Conservation (phyloP, 2,888 invertebrate species). For the Pristionchus japonicus region DNA sequence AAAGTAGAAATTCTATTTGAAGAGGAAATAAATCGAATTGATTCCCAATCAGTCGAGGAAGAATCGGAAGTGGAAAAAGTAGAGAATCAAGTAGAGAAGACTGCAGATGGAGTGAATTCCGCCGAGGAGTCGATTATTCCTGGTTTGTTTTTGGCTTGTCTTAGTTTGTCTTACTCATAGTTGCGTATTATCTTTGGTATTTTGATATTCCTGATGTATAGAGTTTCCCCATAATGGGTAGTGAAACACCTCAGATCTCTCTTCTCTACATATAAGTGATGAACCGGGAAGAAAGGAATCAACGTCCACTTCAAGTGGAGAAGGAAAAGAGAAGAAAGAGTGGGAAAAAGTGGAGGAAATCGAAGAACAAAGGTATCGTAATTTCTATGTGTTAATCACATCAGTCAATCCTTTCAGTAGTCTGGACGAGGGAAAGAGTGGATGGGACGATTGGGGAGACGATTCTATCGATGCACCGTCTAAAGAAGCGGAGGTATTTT, state of each 20-base stretch:
- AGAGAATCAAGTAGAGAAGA: neutral
- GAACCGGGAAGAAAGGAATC: neutral
- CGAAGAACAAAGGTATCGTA: neutral
- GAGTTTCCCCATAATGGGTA: neutral
- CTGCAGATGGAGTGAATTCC: neutral
- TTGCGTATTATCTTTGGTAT: too few relatives aligned
- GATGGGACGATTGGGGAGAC: slow-evolving; percentile 44
- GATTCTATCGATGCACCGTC: neutral
- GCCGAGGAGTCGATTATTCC: neutral
- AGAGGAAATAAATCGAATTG: neutral
- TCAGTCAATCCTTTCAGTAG: neutral
- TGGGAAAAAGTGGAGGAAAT: slow-evolving; percentile 39
- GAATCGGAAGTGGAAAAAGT: neutral
- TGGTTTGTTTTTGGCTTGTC: neutral
- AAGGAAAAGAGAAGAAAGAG: slow-evolving; percentile 3
- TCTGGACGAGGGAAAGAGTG: slow-evolving; percentile 27
- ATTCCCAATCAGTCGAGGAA: neutral
- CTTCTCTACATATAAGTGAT: neutral
- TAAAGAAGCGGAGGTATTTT: neutral
- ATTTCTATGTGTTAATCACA: neutral
- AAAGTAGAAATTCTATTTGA: neutral
- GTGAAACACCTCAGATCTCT: neutral
- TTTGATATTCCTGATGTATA: too few relatives aligned
- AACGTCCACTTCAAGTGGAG: slow-evolving; percentile 22
- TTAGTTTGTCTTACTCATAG: neutral